Evolutionary conservation across 2,888 invertebrate species (phyloP).

Genomic region (Aleiodes alternator): DNA sequence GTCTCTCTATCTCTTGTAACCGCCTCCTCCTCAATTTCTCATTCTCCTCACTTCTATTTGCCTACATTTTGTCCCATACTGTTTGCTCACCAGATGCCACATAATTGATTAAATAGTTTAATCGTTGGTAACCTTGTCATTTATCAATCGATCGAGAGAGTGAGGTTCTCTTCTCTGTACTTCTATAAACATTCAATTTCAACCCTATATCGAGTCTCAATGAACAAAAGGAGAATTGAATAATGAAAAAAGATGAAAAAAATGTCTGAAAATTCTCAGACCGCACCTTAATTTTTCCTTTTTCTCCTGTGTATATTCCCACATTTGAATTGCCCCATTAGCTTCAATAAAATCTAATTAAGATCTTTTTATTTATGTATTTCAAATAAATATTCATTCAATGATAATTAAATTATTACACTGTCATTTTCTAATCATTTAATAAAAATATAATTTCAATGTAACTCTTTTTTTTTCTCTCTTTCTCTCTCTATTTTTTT

Average conservation of each 20-base stretch:
- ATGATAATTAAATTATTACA: neutral
- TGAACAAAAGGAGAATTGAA: neutral
- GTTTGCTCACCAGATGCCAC: constrained; percentile 52
- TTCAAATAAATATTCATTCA: constrained; percentile 20
- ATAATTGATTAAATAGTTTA: constrained; percentile 60
- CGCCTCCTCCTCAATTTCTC: constrained; percentile 11
- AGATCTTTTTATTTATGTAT: constrained; percentile 15
- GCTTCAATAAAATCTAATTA: constrained; percentile 21
- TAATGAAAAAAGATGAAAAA: neutral
- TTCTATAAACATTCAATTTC: constrained; percentile 19
- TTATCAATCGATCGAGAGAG: constrained; percentile 50
- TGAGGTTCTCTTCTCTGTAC: constrained; percentile 19
- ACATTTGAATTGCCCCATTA: constrained; percentile 18
- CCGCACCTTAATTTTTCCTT: constrained; percentile 27
- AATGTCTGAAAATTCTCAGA: neutral
- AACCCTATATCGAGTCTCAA: constrained; percentile 11
- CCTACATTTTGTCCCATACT: constrained; percentile 26
- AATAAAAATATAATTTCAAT: constrained; percentile 6
- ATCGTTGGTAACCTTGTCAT: constrained; percentile 55
- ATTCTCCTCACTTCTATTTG: constrained; percentile 20
- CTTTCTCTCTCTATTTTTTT: too few species aligned
- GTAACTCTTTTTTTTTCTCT: neutral
- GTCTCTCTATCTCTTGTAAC: too few species aligned
- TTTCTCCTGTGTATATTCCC: neutral
- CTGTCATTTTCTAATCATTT: neutral